Base-by-base conservation (phyloP, 2,888 invertebrate species). In the Litoditis marina region DNA sequence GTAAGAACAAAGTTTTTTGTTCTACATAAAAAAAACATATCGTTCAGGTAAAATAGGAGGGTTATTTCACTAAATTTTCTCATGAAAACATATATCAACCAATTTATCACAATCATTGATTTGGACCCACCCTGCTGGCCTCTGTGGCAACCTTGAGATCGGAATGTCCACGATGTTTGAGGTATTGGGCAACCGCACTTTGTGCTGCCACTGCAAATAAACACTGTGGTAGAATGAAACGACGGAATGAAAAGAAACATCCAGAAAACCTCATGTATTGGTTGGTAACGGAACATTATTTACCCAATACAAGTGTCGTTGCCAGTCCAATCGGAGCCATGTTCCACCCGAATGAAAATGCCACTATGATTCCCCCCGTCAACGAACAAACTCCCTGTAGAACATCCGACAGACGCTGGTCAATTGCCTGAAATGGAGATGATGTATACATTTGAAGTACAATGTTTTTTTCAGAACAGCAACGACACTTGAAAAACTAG, bases 291-390 rank as follows among this genome's bases (percentile, higher is more conserved):
- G 22, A 11, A 25, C 19, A 53, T 25, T 13, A 11, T n/a, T 22
- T 36, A 58, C 58, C 58, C 2, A 71, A 53, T 2, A 74, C 22
- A 16, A 71, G 57, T 22, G 79, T 73, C 7, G 78, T 73, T 6
- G 71, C 70, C 7, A 79, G 51, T 32, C 78, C 79, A 34, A 80
- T 75, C 22, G 77, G 78, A 0, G 79, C 78, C 74, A 80, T 80
- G 51, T 72, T 73, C 67, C 73, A 75, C 46, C 76, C 77, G 60
- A 76, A 80, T 44, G 66, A 77, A 56, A 79, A 80, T 2, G 78
- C 79, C 30, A 80, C 70, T 31, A 65, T 60, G 22, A 80, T 65
- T 27, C 80, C 78, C 50, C 65, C 64, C 13, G 76, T 63, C 6
- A 80, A 55, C 1, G 78, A 71, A 2, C 69, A 60, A 2, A 80